phyloP scores from a whole-genome alignment of 2,113 vertebrate genomes.

The Eublepharis macularius region DNA sequence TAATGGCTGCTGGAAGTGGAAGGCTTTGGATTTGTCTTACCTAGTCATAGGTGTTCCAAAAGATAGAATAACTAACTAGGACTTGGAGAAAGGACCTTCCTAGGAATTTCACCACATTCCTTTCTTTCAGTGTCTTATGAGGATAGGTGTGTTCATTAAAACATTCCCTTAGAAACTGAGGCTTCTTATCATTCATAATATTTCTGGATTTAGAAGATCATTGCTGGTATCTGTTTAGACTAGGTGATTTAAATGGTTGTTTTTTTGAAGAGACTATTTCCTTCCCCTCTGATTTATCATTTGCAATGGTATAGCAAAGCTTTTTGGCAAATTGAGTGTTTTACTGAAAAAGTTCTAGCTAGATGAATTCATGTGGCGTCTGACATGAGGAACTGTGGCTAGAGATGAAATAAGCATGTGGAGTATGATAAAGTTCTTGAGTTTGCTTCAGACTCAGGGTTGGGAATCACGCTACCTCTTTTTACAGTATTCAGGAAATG shows the following conservation, averaged over 20 bases:
- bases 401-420: slow-evolving; percentile 50
- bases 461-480: slow-evolving; percentile 44
- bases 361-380: not conserved
- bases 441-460: slow-evolving; percentile 50
- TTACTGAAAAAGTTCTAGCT: not conserved
- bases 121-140: slow-evolving; percentile 21
- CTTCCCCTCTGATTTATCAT: not conserved
- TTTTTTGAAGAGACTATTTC: slow-evolving; percentile 42
- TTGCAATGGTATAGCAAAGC: not conserved
- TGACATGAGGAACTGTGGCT: slow-evolving; percentile 25
- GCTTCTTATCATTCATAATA: slow-evolving; percentile 5
- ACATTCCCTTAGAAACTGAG: not conserved
- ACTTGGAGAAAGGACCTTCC: not conserved
- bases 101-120: slow-evolving; percentile 20
- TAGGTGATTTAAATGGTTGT: slow-evolving; percentile 32
- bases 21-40: not conserved
- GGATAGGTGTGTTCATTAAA: not conserved
- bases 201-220: slow-evolving; percentile 22
- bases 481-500: slow-evolving; percentile 70
- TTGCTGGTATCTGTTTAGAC: not conserved
- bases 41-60: not conserved
- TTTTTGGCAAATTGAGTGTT: slow-evolving; percentile 24
- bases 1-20: not conserved
- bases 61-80: slow-evolving; percentile 25
- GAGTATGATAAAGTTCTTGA: slow-evolving; percentile 54